Evolutionary conservation across 2,797 vertebrate genomes (phyloP).

Genomic region (Silurus aristotelis): DNA sequence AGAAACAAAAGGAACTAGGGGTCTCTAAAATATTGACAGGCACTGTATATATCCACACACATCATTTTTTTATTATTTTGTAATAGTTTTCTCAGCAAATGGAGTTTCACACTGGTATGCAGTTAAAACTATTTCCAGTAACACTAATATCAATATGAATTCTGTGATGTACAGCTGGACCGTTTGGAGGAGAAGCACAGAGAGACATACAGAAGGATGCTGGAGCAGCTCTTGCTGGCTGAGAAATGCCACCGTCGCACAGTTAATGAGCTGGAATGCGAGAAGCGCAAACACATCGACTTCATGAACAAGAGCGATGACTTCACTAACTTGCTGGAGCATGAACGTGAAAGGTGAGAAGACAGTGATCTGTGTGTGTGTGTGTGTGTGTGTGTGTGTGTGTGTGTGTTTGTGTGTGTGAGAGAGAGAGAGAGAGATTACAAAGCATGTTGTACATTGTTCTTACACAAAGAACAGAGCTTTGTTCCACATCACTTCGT

Average conservation of each 20-base stretch:
- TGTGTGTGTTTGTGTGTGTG: neutral
- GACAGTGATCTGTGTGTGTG: neutral
- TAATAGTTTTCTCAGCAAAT: neutral
- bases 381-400: constrained; percentile 11
- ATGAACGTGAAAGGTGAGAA: constrained; percentile 91
- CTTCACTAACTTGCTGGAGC: constrained; percentile 96
- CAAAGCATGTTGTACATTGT: neutral
- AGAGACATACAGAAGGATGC: constrained; percentile 94
- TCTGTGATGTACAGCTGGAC: constrained; percentile 81
- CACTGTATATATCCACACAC: too few relatives aligned
- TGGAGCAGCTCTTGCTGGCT: constrained; percentile 93
- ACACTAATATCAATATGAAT: neutral
- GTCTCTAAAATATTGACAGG: too few relatives aligned
- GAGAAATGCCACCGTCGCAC: constrained; percentile 94
- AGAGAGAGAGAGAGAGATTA: neutral
- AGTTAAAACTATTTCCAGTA: neutral
- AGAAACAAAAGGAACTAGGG: too few relatives aligned
- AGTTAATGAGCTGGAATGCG: constrained; percentile 86
- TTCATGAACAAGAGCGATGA: constrained; percentile 98
- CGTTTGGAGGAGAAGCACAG: constrained; percentile 91
- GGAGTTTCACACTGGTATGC: neutral
- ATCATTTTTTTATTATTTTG: too few relatives aligned
- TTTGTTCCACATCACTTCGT: constrained; percentile 18
- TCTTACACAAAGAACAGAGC: constrained; percentile 2
- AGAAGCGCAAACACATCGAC: constrained; percentile 90